These are phyloP conservation scores for Psittacula cyanocephala DNA, from an alignment of 2,113 vertebrate genomes.

Conservation along the genomic window DNA sequence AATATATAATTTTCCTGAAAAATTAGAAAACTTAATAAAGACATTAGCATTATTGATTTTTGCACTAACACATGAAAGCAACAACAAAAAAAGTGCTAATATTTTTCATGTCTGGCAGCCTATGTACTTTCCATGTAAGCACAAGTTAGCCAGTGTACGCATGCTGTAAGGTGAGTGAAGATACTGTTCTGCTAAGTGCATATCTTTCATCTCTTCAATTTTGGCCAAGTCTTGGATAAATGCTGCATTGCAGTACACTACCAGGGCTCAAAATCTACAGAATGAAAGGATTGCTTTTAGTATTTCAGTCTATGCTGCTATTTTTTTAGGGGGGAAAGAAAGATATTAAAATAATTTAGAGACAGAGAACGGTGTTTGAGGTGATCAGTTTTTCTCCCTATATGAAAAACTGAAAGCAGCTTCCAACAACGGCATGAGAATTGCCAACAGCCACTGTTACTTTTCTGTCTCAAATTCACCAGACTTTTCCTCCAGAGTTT, in stretches of 20 bases:
- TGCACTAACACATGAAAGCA: background rate
- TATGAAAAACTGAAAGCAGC: background rate
- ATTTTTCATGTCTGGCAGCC: background rate
- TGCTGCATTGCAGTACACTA: constrained; percentile 19
- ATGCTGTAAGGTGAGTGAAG: background rate
- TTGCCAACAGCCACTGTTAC: background rate
- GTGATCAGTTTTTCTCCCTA: background rate
- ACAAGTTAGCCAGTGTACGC: background rate
- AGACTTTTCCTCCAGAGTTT: background rate
- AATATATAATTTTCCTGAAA: background rate
- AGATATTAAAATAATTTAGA: background rate
- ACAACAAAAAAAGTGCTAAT: background rate
- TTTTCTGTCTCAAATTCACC: background rate
- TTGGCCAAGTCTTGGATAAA: background rate
- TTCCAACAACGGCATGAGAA: background rate
- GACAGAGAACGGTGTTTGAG: background rate
- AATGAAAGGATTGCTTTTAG: background rate
- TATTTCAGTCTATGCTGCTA: background rate
- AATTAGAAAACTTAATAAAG: background rate
- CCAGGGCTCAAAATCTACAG: background rate
- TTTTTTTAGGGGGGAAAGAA: background rate
- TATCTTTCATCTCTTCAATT: background rate
- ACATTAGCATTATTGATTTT: background rate
- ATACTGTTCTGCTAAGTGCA: background rate
- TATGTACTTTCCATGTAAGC: background rate